Evolutionary conservation across 1,140 invertebrate species (phyloP).

Genomic region (Zelostemma sp.): DNA sequence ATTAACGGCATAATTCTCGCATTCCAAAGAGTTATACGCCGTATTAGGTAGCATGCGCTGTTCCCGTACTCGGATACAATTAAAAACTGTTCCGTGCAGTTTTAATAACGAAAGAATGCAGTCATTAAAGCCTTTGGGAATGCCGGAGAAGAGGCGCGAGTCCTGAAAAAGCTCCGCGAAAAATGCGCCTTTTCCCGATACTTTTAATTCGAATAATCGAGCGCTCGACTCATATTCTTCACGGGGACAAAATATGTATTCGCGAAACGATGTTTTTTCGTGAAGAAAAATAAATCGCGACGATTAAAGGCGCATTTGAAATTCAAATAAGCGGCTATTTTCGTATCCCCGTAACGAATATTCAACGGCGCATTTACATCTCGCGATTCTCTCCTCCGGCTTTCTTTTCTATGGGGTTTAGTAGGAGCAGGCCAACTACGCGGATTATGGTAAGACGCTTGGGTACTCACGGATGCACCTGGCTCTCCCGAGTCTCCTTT

Average conservation of each 20-base stretch:
- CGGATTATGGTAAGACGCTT: slow-evolving; percentile 27
- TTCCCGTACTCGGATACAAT: background rate
- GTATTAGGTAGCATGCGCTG: slow-evolving; percentile 5
- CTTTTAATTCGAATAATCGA: too few relatives aligned
- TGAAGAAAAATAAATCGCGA: slow-evolving; percentile 10
- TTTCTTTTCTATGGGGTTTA: slow-evolving; percentile 37
- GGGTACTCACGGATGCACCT: slow-evolving; percentile 77
- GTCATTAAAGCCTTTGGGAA: background rate
- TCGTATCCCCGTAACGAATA: slow-evolving; percentile 31
- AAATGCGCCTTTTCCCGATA: too few relatives aligned
- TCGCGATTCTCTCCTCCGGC: slow-evolving; percentile 28
- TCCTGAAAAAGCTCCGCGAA: too few relatives aligned
- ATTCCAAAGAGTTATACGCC: slow-evolving; percentile 1
- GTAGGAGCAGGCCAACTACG: slow-evolving; percentile 18
- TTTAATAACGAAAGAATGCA: background rate
- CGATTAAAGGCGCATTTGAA: slow-evolving; percentile 37
- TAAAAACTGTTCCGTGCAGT: background rate
- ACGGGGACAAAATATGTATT: too few relatives aligned
- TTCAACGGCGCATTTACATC: slow-evolving; percentile 47
- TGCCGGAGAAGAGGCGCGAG: too few relatives aligned
- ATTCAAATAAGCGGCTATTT: slow-evolving; percentile 28
- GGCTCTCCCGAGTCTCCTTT: slow-evolving; percentile 86
- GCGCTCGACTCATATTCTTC: too few relatives aligned
- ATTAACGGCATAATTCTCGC: slow-evolving; percentile 30
- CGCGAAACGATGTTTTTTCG: too few relatives aligned